phyloP scores from a whole-genome alignment of 2,888 invertebrate species.

The Eristalinus aeneus region DNA sequence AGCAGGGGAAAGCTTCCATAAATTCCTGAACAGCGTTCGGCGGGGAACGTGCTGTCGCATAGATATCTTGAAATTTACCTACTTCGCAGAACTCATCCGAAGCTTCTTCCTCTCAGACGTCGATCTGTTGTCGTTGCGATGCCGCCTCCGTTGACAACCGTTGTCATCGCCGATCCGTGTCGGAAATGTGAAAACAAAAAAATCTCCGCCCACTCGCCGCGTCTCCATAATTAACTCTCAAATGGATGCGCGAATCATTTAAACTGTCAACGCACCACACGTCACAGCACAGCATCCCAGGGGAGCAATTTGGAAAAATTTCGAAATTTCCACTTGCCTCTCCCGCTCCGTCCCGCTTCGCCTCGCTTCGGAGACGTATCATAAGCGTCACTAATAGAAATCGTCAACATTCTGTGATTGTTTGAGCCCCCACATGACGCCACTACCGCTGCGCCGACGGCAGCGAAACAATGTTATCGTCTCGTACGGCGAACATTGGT shows the following conservation, averaged over 20 bases:
- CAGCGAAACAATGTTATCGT: constrained; percentile 19
- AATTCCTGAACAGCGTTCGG: too few relatives aligned
- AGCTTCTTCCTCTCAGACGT: too few relatives aligned
- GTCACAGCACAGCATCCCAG: neutral
- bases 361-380: neutral
- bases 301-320: neutral
- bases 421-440: constrained; percentile 42
- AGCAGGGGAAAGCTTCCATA: too few relatives aligned
- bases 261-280: neutral
- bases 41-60: too few relatives aligned
- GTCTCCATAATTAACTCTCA: neutral
- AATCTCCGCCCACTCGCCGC: neutral
- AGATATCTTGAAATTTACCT: too few relatives aligned
- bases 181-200: neutral
- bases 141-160: neutral
- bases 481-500: constrained; percentile 7
- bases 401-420: neutral
- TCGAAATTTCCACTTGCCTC: neutral
- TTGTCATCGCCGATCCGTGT: neutral
- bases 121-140: neutral
- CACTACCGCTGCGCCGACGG: neutral
- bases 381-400: constrained; percentile 14
- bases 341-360: neutral
- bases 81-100: too few relatives aligned
- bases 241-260: neutral